Evolutionary conservation across 1,140 invertebrate genomes (phyloP), one percentile per base, ranked within the genome.

Genomic region (Bombus difficillimus): DNA sequence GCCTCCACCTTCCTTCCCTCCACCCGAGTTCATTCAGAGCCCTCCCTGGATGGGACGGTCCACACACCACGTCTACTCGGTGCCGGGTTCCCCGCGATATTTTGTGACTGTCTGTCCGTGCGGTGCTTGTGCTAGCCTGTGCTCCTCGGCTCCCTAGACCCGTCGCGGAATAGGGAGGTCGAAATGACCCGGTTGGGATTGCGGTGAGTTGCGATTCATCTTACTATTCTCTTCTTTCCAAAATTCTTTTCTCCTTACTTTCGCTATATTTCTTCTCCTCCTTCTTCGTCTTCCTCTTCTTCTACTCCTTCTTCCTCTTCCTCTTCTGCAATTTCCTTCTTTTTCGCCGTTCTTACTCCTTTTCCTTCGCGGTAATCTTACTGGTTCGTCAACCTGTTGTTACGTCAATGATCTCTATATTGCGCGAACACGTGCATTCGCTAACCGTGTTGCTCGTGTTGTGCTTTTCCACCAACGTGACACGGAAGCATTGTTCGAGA

Each of bases 21-120:
- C 91, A 82, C 86, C 87, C 84, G 90, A 84, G 90, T 93, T 93
- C 92, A 94, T 93, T 93, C 92, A 93, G 92, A 92, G 92, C 92
- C 93, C 93, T 93, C 92, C 94, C 93, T 93, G 94, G 93, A 94
- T 94, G 94, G 94, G 93, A 94, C 92, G 92, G 87, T 93, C 91
- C 89, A 89, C 91, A 92, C 88, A 92, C 90, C 85, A 82, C 88
- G 90, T 92, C 91, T 92, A 81, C 86, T 86, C 91, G 91, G 92
- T 92, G 83, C 88, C 90, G 85, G 88, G 89, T 89, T 84, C 88
- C 88, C 91, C 89, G 87, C 86, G 88, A 91, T 91, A 92, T 93
- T 93, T 91, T 92, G 89, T 92, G 88, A 89, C 88, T 90, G 90
- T 85, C 90, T 82, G 84, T 89, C 86, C 85, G 90, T 83, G 87